A percentile compares a stretch with the other conserved stretches of the same genome.
Evolutionary conservation across 2,113 vertebrate genomes (phyloP).

Genomic region (Buteo buteo): DNA sequence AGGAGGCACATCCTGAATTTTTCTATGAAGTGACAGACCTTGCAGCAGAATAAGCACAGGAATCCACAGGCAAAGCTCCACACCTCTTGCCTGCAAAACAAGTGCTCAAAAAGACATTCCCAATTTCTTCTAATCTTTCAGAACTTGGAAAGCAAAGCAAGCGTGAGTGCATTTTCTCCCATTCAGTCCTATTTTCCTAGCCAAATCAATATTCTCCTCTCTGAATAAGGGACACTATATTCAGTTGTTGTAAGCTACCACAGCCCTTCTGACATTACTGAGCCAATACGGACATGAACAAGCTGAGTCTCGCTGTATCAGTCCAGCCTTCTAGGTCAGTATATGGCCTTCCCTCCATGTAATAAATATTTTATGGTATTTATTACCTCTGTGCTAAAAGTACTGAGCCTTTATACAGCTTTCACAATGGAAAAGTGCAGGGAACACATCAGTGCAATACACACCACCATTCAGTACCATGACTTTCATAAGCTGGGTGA

Average conservation of each 20-base stretch:
- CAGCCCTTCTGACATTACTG: background rate
- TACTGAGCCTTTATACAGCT: background rate
- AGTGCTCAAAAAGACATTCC: background rate
- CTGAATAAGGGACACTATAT: background rate
- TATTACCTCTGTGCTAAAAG: background rate
- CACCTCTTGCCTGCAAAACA: background rate
- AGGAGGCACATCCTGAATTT: background rate
- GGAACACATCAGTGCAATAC: background rate
- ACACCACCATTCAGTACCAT: background rate
- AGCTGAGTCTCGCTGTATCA: background rate
- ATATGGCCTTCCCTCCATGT: background rate
- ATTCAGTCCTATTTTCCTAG: background rate
- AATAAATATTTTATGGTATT: background rate
- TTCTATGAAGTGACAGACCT: background rate
- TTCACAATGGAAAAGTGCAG: background rate
- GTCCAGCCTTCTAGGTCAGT: background rate
- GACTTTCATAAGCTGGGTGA: background rate
- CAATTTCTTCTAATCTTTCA: background rate
- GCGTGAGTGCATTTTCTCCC: background rate
- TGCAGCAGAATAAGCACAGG: background rate
- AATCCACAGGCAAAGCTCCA: background rate
- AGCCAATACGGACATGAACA: background rate
- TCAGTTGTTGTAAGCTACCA: background rate
- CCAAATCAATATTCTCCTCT: background rate
- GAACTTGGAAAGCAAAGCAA: background rate